Base-by-base conservation (phyloP, 2,797 vertebrate genomes). In the Galago senegalensis region DNA sequence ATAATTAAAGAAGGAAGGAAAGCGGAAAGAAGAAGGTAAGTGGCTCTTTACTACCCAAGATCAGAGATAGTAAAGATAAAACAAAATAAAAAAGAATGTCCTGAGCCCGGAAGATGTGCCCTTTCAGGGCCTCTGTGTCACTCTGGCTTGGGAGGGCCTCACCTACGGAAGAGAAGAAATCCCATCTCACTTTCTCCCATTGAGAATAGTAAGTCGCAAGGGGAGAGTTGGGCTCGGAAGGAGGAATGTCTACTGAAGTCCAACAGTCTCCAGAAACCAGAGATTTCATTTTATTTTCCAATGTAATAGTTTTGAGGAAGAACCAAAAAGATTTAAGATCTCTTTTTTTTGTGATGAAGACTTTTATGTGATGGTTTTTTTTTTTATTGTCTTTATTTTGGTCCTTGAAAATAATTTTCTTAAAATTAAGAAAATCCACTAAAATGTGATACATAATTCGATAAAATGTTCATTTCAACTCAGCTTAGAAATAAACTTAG, bases 401-500 rank as follows among this genome's bases (percentile, higher is more conserved):
- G 69, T 73, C 23, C 81, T 91, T 88, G 27, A 95, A 93, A 89
- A 76, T 67, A 93, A 75, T 67, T 17, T 49, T 93, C 83, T 86
- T 79, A 53, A 34, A 87, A 86, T 75, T 81, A 92, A 93, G 73
- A 58, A 93, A 91, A 80, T 16, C 6, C 70, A 77, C 10, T 20
- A 90, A 88, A 94, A 92, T 53, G 81, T 65, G 18, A 80, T 63
- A 27, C 11, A 80, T 85, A 83, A 85, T 73, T 84, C 94, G 25
- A 94, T 80, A 86, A 95, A 94, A 91, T 69, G 9, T 80, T 80
- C 37, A 75, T 92, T 95, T 95, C n/a, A 80, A 67, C 49, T 92
- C 53, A 94, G 87, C 81, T n/a, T 76, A 80, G 73, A 95, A 93
- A 91, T 81, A 94, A 83, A 87, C 58, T 88, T 91, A 75, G 12